phyloP scores from a whole-genome alignment of 2,113 vertebrate genomes.

The Chlorodrepanis virens region DNA sequence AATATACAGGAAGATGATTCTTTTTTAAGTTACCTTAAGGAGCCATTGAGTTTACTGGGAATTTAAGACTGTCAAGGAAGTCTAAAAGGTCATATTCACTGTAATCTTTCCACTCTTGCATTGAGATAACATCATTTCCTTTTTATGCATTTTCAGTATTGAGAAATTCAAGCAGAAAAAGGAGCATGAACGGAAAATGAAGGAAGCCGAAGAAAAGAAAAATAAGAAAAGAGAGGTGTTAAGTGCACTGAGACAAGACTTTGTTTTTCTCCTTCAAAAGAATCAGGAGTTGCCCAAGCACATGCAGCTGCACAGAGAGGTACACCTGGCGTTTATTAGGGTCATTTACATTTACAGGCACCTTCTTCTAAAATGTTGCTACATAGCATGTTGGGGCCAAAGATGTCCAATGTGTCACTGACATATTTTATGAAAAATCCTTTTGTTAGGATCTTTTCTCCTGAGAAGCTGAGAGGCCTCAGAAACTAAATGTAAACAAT shows the following conservation, averaged over 20 bases:
- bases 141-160: slow-evolving; percentile 76
- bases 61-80: not conserved
- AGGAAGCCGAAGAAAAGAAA: slow-evolving; percentile 79
- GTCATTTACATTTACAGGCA: not conserved
- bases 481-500: too few relatives aligned
- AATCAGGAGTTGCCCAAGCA: slow-evolving; percentile 82
- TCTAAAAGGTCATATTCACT: not conserved
- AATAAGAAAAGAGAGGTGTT: slow-evolving; percentile 72
- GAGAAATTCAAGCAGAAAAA: slow-evolving; percentile 84
- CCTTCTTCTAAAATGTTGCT: not conserved
- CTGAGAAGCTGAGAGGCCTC: too few relatives aligned
- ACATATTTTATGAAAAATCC: too few relatives aligned
- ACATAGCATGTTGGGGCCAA: not conserved
- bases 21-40: not conserved
- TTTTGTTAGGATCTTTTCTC: too few relatives aligned
- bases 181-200: slow-evolving; percentile 76
- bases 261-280: slow-evolving; percentile 69
- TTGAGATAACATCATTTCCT: not conserved
- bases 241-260: slow-evolving; percentile 69
- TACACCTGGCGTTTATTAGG: slow-evolving; percentile 28
- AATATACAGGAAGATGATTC: not conserved
- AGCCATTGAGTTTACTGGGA: not conserved
- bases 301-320: slow-evolving; percentile 77
- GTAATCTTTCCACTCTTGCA: not conserved
- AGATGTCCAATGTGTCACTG: not conserved